Base-by-base conservation (phyloP, 2,113 vertebrate genomes). In the Xiphorhynchus elegans region DNA sequence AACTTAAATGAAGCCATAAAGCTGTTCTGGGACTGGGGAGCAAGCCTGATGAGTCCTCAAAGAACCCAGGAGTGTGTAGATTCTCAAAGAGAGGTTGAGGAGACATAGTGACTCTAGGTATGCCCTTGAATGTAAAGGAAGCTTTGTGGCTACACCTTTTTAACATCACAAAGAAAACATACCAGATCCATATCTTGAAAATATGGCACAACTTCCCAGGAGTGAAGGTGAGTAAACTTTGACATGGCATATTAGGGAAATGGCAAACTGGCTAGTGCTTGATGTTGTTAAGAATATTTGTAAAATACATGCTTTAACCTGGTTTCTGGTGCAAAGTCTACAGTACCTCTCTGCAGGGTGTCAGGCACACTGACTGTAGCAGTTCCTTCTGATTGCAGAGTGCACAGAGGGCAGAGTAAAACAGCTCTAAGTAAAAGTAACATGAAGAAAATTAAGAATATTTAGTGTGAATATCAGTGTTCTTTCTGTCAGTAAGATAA, bases 401-500 rank as follows among this genome's bases (percentile, higher is more conserved):
- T 73, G 37, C 14, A 4, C 66, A 82, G 93, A 95, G 64, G 63
- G n/a, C 42, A 56, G 67, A 9, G 8, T 74, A 46, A 85, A 89
- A 39, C 40, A 56, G 44, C 53, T 50, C 44, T 40, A 87, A 85
- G 62, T 53, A 59, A 69, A 81, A 84, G 40, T 58, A 81, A 53
- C 4, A 2, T 40, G 39, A 80, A 94, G 88, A 93, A 93, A 95
- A 95, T 87, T 50, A 68, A 69, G 52, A 93, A 84, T 90, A 89
- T 92, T 96, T 81, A 89, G 84, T 68, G 75, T 93, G 40, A 56
- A 16, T 92, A 96, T 92, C 84, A 59, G 88, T 37, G 68, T 35
- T 74, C 75, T 80, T 86, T 92, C 89, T 96, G 95, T 96, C 89
- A 95, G 75, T 49, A 94, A 96, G 95, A 95, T 60, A 93, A 96